phyloP scores from a whole-genome alignment of 2,888 invertebrate species.

The Carterocephalus palaemon region DNA sequence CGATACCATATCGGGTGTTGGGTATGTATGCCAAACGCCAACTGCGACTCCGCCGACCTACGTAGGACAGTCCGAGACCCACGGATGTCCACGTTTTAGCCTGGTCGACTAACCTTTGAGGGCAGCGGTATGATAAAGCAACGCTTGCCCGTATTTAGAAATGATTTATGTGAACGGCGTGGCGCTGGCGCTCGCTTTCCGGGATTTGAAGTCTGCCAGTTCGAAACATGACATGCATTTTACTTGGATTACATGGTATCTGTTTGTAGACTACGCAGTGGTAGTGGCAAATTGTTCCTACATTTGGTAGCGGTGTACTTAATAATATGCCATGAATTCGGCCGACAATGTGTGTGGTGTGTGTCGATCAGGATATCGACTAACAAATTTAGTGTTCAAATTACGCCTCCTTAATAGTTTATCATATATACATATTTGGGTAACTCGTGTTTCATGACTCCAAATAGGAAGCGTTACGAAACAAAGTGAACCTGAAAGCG shows the following conservation, averaged over 20 bases:
- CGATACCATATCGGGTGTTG: conserved; percentile 63
- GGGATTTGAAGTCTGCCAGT: conserved; percentile 23
- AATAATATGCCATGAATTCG: too few relatives aligned
- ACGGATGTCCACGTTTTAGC: conserved; percentile 18
- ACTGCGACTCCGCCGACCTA: conserved; percentile 43
- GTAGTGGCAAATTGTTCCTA: too few relatives aligned
- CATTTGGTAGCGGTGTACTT: too few relatives aligned
- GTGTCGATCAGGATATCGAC: too few relatives aligned
- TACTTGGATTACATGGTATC: conserved; percentile 10
- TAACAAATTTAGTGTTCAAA: too few relatives aligned
- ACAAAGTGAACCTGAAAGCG: too few relatives aligned
- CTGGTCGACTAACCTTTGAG: conserved; percentile 18
- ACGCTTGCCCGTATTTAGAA: conserved; percentile 32
- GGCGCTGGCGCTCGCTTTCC: conserved; percentile 26
- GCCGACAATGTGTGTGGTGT: too few relatives aligned
- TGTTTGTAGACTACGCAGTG: too few relatives aligned
- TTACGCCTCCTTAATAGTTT: too few relatives aligned
- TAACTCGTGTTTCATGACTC: too few relatives aligned
- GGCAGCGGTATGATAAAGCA: conserved; percentile 31
- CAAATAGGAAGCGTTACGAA: too few relatives aligned
- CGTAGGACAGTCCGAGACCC: conserved; percentile 3
- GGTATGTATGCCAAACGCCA: conserved; percentile 71
- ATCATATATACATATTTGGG: too few relatives aligned
- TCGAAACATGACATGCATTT: conserved; percentile 3
- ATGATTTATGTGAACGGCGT: conserved; percentile 21